phyloP scores from a whole-genome alignment of 2,888 invertebrate genomes.

The Phorcus lineatus region DNA sequence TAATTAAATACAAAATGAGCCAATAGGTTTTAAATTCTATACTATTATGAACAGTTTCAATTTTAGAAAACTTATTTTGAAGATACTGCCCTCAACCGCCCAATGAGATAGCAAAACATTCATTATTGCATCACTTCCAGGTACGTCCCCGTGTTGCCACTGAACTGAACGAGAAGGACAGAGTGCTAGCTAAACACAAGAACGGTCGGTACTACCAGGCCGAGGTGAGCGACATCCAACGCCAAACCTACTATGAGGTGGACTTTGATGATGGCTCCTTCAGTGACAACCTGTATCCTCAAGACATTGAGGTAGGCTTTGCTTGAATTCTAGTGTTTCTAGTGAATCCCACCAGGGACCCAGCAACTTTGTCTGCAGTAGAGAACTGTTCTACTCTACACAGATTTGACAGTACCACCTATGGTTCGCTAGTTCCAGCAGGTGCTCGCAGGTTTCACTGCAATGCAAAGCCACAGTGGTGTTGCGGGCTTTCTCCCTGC shows the following conservation, averaged over 20 bases:
- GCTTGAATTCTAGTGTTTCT: too few relatives aligned
- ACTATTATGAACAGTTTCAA: not conserved
- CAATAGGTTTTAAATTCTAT: not conserved
- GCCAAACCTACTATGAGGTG: conserved; percentile 79
- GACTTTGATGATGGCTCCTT: conserved; percentile 81
- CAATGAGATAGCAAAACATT: not conserved
- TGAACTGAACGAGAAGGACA: conserved; percentile 71
- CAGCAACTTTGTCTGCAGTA: too few relatives aligned
- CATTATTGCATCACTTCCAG: conserved; percentile 28
- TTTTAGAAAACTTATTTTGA: too few relatives aligned
- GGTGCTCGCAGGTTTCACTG: too few relatives aligned
- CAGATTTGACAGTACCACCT: too few relatives aligned
- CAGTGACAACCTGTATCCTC: conserved; percentile 79
- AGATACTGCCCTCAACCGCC: too few relatives aligned
- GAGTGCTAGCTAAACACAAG: conserved; percentile 81
- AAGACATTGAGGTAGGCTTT: conserved; percentile 78
- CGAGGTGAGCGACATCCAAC: conserved; percentile 77
- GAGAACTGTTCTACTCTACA: too few relatives aligned
- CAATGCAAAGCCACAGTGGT: too few relatives aligned
- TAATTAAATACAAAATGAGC: not conserved
- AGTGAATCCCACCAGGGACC: too few relatives aligned
- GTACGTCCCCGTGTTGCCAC: conserved; percentile 48
- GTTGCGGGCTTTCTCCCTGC: too few relatives aligned
- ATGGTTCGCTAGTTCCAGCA: too few relatives aligned
- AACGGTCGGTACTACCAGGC: conserved; percentile 81